Conservation (phyloP, 2,888 invertebrate genomes). For the Penaeus monodon region DNA sequence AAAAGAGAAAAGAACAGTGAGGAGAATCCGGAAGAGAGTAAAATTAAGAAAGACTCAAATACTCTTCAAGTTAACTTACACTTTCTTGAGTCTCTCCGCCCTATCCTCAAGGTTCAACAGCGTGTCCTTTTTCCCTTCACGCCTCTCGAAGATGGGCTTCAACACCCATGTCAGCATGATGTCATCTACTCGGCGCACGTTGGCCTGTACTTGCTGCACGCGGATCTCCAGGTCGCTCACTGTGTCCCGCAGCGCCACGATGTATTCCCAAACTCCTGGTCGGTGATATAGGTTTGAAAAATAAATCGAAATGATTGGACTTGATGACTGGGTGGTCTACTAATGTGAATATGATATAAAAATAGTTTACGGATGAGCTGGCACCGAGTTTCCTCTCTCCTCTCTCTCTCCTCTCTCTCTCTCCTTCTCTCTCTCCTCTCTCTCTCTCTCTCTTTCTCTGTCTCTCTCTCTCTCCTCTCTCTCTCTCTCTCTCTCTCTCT, state of each 20-base stretch:
- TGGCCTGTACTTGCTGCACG: conserved; percentile 86
- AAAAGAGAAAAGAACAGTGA: no score
- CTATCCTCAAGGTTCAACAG: conserved; percentile 84
- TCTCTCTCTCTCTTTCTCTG: no score
- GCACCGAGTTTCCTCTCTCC: no score
- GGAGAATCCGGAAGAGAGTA: neutral
- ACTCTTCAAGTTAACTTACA: conserved; percentile 69
- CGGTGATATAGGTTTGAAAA: neutral
- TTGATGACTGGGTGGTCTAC: neutral
- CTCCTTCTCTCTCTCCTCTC: no score
- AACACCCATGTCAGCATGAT: conserved; percentile 87
- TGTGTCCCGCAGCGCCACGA: conserved; percentile 81
- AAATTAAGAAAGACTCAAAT: neutral
- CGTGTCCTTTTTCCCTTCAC: conserved; percentile 87
- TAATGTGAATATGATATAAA: no score
- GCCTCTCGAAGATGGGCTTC: conserved; percentile 88
- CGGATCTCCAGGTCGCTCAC: conserved; percentile 85
- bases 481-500: no score
- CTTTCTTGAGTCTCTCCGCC: conserved; percentile 76
- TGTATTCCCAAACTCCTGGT: conserved; percentile 83
- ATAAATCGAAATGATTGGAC: neutral
- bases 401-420: no score
- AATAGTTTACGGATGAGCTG: no score
- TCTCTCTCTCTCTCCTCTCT: no score
- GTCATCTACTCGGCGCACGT: conserved; percentile 82